Evolutionary conservation across 2,888 invertebrate genomes (phyloP).

Genomic region (Atrina japonica): DNA sequence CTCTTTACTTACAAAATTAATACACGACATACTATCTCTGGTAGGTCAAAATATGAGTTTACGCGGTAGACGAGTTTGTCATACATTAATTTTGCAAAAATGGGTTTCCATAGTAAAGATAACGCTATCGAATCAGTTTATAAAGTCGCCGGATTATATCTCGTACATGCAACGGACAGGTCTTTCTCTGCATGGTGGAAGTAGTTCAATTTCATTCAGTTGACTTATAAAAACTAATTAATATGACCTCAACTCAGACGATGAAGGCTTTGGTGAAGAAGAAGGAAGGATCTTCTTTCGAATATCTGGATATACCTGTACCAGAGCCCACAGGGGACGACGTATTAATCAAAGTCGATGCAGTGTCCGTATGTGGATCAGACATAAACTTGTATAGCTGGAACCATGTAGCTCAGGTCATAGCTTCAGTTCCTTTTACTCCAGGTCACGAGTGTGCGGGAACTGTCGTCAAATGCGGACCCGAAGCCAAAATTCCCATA

Average conservation of each 20-base stretch:
- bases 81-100: too few species aligned
- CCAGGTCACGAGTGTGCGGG: constrained; percentile 78
- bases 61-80: too few species aligned
- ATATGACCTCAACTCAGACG: constrained; percentile 35
- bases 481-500: constrained; percentile 64
- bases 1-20: too few species aligned
- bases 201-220: too few species aligned
- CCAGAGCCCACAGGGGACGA: constrained; percentile 71
- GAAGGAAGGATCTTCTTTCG: constrained; percentile 67
- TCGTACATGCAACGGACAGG: too few species aligned
- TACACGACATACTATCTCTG: too few species aligned
- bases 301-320: constrained; percentile 64
- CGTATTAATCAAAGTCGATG: constrained; percentile 72
- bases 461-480: constrained; percentile 75
- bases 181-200: too few species aligned
- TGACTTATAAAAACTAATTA: too few species aligned
- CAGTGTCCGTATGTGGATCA: constrained; percentile 75
- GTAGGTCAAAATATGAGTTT: too few species aligned
- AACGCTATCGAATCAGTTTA: too few species aligned
- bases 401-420: constrained; percentile 72
- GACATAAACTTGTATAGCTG: constrained; percentile 76
- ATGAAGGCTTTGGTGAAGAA: constrained; percentile 75
- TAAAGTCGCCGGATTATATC: too few species aligned
- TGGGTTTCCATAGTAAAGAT: too few species aligned
- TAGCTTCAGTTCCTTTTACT: constrained; percentile 75